These are phyloP conservation scores for Drosophila tani DNA, from an alignment of 1,140 invertebrate species.

Conservation along the genomic window DNA sequence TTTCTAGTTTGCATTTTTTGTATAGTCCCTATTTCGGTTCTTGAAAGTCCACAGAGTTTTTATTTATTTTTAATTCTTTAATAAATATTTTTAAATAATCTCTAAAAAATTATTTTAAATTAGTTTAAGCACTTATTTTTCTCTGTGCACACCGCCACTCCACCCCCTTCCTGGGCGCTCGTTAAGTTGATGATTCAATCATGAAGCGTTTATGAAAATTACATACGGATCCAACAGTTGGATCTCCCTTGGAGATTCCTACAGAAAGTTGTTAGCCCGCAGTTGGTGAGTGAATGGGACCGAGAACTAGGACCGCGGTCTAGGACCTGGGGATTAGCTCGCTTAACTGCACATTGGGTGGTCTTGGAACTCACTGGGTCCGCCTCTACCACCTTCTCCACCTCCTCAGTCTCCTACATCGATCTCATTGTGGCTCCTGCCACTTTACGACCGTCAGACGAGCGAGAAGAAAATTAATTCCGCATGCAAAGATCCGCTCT, in stretches of 20 bases:
- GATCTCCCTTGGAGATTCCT: constrained; percentile 26
- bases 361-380: constrained; percentile 1
- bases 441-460: constrained; percentile 28
- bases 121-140: background rate
- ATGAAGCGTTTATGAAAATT: constrained; percentile 61
- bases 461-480: constrained; percentile 28
- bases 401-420: background rate
- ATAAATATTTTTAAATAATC: background rate
- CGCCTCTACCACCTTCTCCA: background rate
- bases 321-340: constrained; percentile 30
- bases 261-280: background rate
- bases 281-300: constrained; percentile 6
- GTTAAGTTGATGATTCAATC: constrained; percentile 59
- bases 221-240: constrained; percentile 37
- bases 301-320: constrained; percentile 7
- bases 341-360: constrained; percentile 26
- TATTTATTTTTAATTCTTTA: too few relatives aligned
- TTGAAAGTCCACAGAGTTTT: background rate
- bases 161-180: constrained; percentile 5
- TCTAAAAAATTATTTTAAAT: background rate
- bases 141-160: constrained; percentile 3
- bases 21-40: background rate
- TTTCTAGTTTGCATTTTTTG: background rate
- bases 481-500: constrained; percentile 39
- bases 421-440: constrained; percentile 6